Conservation (phyloP, 1,140 invertebrate species). For the Temnothorax curvispinosus region DNA sequence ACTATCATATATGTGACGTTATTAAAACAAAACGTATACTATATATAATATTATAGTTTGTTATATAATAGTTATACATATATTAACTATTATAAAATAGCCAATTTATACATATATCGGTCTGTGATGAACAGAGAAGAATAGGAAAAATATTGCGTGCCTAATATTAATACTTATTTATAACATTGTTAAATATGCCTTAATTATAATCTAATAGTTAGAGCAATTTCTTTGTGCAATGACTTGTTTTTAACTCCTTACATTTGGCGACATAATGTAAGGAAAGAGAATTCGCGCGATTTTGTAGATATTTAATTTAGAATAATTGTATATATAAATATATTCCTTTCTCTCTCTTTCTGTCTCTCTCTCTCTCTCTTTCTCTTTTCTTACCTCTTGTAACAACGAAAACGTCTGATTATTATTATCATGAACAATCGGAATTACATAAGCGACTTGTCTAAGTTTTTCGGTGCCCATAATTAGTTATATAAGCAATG, state of each 20-base stretch:
- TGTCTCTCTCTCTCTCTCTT: not conserved
- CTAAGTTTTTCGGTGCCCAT: conserved; percentile 33
- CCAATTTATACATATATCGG: conserved; percentile 8
- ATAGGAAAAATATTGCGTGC: conserved; percentile 27
- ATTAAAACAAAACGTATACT: not conserved
- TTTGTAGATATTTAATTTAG: conserved; percentile 71
- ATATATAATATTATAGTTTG: not conserved
- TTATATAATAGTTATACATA: conserved; percentile 3
- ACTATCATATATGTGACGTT: not conserved
- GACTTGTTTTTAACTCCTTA: not conserved
- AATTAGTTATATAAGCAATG: conserved; percentile 52
- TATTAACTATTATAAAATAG: conserved; percentile 34
- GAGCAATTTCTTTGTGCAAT: conserved; percentile 19
- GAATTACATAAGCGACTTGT: not conserved
- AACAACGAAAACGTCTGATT: conserved; percentile 4
- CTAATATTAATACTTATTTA: conserved; percentile 36
- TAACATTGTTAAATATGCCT: conserved; percentile 19
- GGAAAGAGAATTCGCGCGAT: not conserved
- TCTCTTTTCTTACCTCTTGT: conserved; percentile 22
- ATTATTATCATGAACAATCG: conserved; percentile 40
- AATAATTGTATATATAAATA: conserved; percentile 74
- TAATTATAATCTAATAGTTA: conserved; percentile 24
- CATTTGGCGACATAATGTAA: conserved; percentile 23
- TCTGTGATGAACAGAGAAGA: conserved; percentile 53
- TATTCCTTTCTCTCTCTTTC: not conserved